Base-by-base conservation (phyloP, 2,113 vertebrate species). In the Brachyhypopomus gauderio region DNA sequence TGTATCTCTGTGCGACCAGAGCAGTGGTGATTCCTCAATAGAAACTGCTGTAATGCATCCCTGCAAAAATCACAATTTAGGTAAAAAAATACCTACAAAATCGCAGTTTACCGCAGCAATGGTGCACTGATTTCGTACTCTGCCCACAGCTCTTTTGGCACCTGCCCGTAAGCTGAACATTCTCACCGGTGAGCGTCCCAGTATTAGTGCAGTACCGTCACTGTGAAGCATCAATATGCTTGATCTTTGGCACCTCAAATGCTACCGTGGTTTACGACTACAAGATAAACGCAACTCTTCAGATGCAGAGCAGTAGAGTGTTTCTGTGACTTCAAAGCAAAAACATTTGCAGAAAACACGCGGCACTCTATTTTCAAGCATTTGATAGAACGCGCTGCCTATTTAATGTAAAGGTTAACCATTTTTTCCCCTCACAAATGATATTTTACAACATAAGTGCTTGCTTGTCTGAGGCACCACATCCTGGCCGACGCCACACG, bases 351-450 rank as follows among this genome's bases (percentile, higher is more conserved):
- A 7, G 30, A 1, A 34, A 75, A 77, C 23, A 41, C 38, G 4
- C 63, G 70, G 20, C 2, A 66, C 4, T 30, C 36, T 12, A 56
- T 41, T 27, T 27, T 70, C 19, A 34, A 22, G 77, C 58, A 48
- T 8, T 59, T 80, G 45, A 85, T 83, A 56, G 0, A 17, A 34
- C 12, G 8, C 72, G 60, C 11, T 63, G 72, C 34, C 76, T 34
- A 75, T 0, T 38, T 41, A 58, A 78, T 77, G 69, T n/a, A 34
- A 5, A 38, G 22, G 23, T 72, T 25, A 12, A 74, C 72, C 79
- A 84, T 56, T 73, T 17, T 88, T 78, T 3, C 30, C 30, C 30
- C 84, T 87, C 1, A 0, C 79, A 75, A 83, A 78, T 80, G 78
- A 7, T 69, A 56, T 82, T 71, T 80, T 79, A 19, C 3, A 22